Base-by-base conservation (phyloP, 2,888 invertebrate genomes). In the Drepanosiphum platanoidis region DNA sequence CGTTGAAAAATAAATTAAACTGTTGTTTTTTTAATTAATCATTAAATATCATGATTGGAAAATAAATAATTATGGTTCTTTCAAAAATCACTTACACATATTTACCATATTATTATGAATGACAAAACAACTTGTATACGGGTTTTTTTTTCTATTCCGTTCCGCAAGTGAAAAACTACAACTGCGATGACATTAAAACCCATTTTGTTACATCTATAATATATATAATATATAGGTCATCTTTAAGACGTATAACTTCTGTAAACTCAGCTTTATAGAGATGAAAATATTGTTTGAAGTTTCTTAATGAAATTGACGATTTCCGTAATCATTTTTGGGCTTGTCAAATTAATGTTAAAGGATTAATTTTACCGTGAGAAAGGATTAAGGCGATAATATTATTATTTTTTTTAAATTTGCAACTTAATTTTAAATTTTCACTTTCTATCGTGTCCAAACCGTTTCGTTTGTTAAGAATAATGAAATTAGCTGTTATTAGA, bases 21-120 rank as follows among this genome's bases (percentile, higher is more conserved):
- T 61, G n/a, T 58, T 15, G 3, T 7, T n/a, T 52, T 79, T 79
- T 78, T 34, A 42, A 79, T 46, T 68, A 68, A 34, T 79, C 68
- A 68, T 68, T 79, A 68, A 68, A 79, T 79, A 68, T 79, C 46
- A 32, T 79, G 68, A 79, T 39, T 68, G 42, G 64, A 78, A 66
- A 42, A 78, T 78, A 78, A 66, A 66, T 78, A 66, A 78, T n/a
- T 30, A 64, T 30, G 5, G 36, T 77, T n/a, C 27, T 77, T 64
- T 27, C 30, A 46, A 30, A 18, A 22, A 39, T 27, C 27, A 27
- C 36, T 61, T 77, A 61, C 27, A 27, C 36, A 36, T 77, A 61
- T 64, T 77, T 36, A 77, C 61, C 77, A 27, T 61, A 77, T 78
- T 78, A 78, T 78, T 64, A 78, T 39, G 77, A 64, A 78, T 78